phyloP scores from a whole-genome alignment of 2,113 vertebrate species.

The Triplophysa tibetana region DNA sequence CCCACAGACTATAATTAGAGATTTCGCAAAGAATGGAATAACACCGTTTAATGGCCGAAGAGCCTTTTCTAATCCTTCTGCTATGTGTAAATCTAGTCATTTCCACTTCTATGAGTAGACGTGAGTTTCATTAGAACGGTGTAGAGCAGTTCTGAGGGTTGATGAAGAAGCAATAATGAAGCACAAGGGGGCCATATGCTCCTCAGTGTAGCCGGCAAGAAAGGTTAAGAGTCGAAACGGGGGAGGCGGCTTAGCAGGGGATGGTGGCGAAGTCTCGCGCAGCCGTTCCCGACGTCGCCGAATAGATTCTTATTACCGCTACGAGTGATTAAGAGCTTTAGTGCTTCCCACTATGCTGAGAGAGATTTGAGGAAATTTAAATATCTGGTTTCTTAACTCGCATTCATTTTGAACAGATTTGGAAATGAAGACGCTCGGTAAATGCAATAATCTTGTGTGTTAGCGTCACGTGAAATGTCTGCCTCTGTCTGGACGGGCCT shows the following conservation, averaged over 20 bases:
- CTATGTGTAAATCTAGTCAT: conserved; percentile 51
- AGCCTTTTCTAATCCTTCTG: conserved; percentile 57
- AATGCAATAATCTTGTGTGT: conserved; percentile 32
- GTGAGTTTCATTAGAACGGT: conserved; percentile 14
- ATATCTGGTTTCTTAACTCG: conserved; percentile 33
- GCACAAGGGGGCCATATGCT: conserved; percentile 39
- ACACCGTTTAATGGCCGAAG: conserved; percentile 61
- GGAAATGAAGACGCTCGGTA: conserved; percentile 13
- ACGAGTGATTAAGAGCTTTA: conserved; percentile 35
- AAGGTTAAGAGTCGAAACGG: conserved; percentile 38
- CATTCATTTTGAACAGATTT: conserved; percentile 27
- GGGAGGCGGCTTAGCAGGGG: conserved; percentile 13
- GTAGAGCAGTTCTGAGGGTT: conserved; percentile 40
- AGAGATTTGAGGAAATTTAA: conserved; percentile 20
- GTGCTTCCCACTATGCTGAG: conserved; percentile 31
- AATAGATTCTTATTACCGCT: conserved; percentile 30
- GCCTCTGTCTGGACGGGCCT: conserved; percentile 47
- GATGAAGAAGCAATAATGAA: conserved; percentile 50
- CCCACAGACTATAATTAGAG: conserved; percentile 72
- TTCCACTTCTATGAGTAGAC: conserved; percentile 25
- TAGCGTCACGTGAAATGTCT: conserved; percentile 2
- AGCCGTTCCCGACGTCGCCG: conserved; percentile 10
- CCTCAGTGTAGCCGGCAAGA: conserved; percentile 23
- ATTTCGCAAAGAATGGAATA: conserved; percentile 58
- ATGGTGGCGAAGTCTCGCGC: conserved; percentile 16